These are phyloP conservation scores for Echinops telfairi DNA, from an alignment of 2,113 vertebrate genomes.

Conservation along the genomic window DNA sequence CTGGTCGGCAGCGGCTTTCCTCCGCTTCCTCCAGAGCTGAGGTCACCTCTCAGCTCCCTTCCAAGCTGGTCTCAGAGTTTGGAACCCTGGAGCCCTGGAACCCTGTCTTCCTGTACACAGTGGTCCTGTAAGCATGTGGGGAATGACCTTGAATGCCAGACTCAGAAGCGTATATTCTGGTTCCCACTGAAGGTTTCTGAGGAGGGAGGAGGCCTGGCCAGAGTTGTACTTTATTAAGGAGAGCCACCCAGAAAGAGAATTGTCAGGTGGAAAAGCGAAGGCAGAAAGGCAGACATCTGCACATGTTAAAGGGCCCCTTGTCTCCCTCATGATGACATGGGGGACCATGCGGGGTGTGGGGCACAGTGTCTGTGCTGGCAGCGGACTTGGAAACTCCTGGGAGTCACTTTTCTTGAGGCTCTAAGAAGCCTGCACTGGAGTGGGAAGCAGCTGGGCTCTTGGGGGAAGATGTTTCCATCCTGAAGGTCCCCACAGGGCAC, in stretches of 20 bases:
- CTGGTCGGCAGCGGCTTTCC: not conserved
- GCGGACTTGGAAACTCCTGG: too few species aligned
- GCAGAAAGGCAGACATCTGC: too few species aligned
- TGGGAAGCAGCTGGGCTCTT: not conserved
- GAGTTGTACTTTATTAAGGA: too few species aligned
- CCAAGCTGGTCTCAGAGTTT: not conserved
- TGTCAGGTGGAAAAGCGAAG: too few species aligned
- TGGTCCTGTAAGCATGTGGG: not conserved
- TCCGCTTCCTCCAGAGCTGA: not conserved
- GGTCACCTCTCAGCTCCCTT: not conserved
- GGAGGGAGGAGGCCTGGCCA: too few species aligned
- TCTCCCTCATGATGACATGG: too few species aligned
- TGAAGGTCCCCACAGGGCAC: not conserved
- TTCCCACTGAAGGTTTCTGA: too few species aligned
- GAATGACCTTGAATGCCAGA: not conserved
- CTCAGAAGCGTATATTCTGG: too few species aligned
- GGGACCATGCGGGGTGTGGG: too few species aligned
- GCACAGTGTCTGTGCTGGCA: too few species aligned
- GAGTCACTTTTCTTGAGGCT: not conserved
- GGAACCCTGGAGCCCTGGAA: not conserved
- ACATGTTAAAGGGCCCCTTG: too few species aligned
- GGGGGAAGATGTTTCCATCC: not conserved
- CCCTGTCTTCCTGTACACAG: not conserved
- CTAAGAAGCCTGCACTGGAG: not conserved
- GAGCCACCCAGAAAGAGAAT: too few species aligned